Conservation (phyloP, 2,797 vertebrate species). For the Chelon labrosus region DNA sequence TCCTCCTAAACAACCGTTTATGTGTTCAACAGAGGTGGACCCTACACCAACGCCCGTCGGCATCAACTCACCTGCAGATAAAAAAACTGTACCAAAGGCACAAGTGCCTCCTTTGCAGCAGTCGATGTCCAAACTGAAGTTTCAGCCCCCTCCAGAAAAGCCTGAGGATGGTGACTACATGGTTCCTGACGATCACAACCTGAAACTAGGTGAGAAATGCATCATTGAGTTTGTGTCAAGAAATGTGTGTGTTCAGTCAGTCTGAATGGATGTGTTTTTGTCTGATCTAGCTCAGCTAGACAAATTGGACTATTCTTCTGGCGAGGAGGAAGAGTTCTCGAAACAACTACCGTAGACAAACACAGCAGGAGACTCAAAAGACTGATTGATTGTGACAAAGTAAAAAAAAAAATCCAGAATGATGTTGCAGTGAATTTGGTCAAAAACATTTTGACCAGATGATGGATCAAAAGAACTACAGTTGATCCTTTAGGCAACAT, state of each 20-base stretch:
- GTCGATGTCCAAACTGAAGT: background rate
- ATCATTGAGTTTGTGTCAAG: no score
- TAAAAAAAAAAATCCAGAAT: background rate
- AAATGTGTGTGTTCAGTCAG: no score
- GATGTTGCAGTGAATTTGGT: background rate
- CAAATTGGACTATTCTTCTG: background rate
- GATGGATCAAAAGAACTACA: no score
- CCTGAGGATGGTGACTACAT: slow-evolving; percentile 40
- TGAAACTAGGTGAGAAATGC: slow-evolving; percentile 23
- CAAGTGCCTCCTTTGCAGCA: slow-evolving; percentile 56
- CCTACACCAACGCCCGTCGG: slow-evolving; percentile 15
- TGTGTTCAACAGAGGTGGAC: slow-evolving; percentile 46
- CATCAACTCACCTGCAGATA: background rate
- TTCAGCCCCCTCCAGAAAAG: background rate
- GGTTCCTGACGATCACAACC: slow-evolving; percentile 28
- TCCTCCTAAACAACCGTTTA: background rate
- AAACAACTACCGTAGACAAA: background rate
- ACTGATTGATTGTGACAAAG: no score
- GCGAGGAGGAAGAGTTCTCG: background rate
- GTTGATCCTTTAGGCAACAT: no score
- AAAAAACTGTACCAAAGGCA: slow-evolving; percentile 37
- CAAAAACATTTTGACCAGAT: background rate
- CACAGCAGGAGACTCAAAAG: no score
- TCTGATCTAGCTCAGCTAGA: slow-evolving; percentile 22
- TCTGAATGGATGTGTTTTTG: slow-evolving; percentile 17